Evolutionary conservation across 1,140 invertebrate species (phyloP).

Genomic region (Drosophila sucinea): DNA sequence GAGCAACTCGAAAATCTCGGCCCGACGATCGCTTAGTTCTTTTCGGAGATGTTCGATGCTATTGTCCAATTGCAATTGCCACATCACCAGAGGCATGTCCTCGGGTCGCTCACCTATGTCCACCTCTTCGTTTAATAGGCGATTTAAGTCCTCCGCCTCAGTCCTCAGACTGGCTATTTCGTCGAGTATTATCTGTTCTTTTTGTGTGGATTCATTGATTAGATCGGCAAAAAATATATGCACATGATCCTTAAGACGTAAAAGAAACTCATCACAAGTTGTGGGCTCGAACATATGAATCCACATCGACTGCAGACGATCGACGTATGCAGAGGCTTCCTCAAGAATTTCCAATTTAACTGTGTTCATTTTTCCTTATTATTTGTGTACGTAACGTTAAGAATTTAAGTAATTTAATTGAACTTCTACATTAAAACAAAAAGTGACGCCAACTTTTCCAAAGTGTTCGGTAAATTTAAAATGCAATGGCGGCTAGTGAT

Average conservation of each 20-base stretch:
- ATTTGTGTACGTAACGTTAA: background rate
- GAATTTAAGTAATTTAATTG: no score
- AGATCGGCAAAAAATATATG: constrained; percentile 54
- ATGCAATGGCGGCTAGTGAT: background rate
- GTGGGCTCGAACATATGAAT: constrained; percentile 53
- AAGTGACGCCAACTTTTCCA: constrained; percentile 4
- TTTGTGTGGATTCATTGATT: constrained; percentile 56
- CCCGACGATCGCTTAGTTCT: constrained; percentile 39
- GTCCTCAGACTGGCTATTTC: constrained; percentile 42
- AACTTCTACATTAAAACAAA: background rate
- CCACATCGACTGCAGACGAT: constrained; percentile 58
- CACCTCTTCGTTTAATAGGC: constrained; percentile 49
- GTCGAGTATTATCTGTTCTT: constrained; percentile 36
- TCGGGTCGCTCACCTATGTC: constrained; percentile 37
- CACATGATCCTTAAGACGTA: constrained; percentile 52
- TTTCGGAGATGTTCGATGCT: constrained; percentile 58
- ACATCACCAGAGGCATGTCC: constrained; percentile 47
- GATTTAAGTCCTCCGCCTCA: constrained; percentile 50
- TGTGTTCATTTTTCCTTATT: background rate
- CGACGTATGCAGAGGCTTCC: constrained; percentile 49
- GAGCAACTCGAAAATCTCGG: constrained; percentile 62
- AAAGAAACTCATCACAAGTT: constrained; percentile 51
- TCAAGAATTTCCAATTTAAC: constrained; percentile 44
- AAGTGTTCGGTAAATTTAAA: constrained; percentile 6
- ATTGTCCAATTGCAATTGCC: constrained; percentile 57